Evolutionary conservation across 2,113 vertebrate genomes (phyloP), one percentile per base, ranked within the genome.

Genomic region (Arothron firmamentum): DNA sequence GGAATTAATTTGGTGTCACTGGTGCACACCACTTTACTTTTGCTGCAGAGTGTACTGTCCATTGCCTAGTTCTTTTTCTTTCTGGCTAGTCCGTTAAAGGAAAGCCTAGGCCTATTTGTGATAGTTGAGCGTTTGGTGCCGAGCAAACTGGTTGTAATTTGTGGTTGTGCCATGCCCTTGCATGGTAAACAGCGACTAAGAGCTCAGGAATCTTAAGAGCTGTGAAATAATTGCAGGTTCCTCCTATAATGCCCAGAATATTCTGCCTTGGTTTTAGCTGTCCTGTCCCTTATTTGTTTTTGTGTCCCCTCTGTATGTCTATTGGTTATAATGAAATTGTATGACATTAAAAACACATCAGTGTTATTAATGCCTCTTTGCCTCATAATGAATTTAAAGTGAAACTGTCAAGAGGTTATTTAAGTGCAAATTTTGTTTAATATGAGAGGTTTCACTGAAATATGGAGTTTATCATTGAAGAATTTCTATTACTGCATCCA

Each of bases 181-280:
- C 89, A 90, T 84, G 87, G 88, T 93, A 85, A 93, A 93, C 91
- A 91, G 89, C 94, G 91, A 92, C 88, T 94, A 94, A 94, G 83
- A 85, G 90, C 89, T 92, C 78, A 92, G 94, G 94, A 95, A 96
- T 96, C 94, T 91, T 91, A 90, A 92, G 87, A 87, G 90, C 90
- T 90, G 92, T 93, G 93, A 94, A 94, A 92, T 96, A 96, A 96
- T 96, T 95, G 87, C 79, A 90, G 91, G 89, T 91, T 93, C 87
- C 92, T 92, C 89, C 88, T 69, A 86, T 92, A 92, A 90, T 91
- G 88, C 81, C 82, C 68, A 85, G 68, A 82, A 81, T 88, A 72
- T 82, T 88, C 90, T 90, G 62, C 81, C 83, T 69, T 53, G 57
- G 86, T 58, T 66, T 69, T 70, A 60, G 53, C 41, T 78, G 51